Conservation (phyloP, 2,113 vertebrate species). For the Thymallus thymallus region DNA sequence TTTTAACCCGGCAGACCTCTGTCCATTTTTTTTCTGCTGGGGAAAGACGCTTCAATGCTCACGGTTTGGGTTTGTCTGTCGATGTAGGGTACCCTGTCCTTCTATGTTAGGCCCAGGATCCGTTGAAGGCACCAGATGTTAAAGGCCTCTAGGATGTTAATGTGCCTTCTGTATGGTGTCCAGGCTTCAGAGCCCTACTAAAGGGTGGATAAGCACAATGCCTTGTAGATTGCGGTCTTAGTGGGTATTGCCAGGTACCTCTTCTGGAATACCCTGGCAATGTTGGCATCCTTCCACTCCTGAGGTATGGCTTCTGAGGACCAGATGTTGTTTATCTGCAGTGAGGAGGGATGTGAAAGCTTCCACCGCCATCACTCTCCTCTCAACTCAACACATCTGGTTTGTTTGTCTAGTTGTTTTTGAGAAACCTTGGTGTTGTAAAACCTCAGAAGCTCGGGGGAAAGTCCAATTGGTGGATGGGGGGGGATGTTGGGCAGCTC, state of each 20-base stretch:
- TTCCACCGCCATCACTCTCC: too few relatives aligned
- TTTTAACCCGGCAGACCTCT: background rate
- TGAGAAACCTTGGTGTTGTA: too few relatives aligned
- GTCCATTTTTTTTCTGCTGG: background rate
- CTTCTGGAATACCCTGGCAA: too few relatives aligned
- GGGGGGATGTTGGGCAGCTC: too few relatives aligned
- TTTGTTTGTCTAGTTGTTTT: too few relatives aligned
- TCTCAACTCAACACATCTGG: too few relatives aligned
- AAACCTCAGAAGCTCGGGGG: background rate
- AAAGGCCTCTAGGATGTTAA: background rate
- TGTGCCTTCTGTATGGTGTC: background rate
- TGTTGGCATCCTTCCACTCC: too few relatives aligned
- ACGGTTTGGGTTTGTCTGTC: slow-evolving; percentile 3
- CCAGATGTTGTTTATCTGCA: too few relatives aligned
- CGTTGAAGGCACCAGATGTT: slow-evolving; percentile 5
- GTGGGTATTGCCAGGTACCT: too few relatives aligned
- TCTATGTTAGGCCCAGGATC: slow-evolving; percentile 4
- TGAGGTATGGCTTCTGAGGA: too few relatives aligned
- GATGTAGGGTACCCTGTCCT: background rate
- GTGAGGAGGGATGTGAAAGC: too few relatives aligned
- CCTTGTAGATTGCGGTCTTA: background rate
- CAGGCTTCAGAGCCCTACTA: slow-evolving; percentile 12
- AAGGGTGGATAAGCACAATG: slow-evolving; percentile 1
- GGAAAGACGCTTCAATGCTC: background rate
- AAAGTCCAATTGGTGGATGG: too few relatives aligned